These are phyloP conservation scores for Cryptoprocta ferox DNA, from an alignment of 2,797 vertebrate species.

Conservation along the genomic window DNA sequence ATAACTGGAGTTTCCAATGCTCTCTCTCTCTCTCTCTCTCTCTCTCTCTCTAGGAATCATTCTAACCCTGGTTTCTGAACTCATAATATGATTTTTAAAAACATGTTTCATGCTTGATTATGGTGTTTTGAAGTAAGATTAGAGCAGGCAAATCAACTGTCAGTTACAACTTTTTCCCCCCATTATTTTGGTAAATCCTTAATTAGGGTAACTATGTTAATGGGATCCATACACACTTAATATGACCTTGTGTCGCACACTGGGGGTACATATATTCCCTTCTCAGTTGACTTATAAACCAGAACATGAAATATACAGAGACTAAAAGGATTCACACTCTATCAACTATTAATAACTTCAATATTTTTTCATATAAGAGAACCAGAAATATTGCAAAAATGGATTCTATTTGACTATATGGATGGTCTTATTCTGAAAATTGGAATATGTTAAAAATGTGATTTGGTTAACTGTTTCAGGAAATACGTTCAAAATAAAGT, in stretches of 20 bases:
- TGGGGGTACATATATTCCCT: conserved; percentile 17
- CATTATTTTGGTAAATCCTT: conserved; percentile 44
- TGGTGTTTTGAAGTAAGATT: conserved; percentile 19
- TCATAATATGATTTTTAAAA: conserved; percentile 1
- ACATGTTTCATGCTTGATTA: neutral
- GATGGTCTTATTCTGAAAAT: neutral
- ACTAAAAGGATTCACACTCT: conserved; percentile 45
- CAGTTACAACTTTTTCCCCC: neutral
- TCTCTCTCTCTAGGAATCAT: neutral
- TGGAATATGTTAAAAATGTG: conserved; percentile 17
- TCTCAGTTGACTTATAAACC: conserved; percentile 14
- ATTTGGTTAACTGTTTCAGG: conserved; percentile 1
- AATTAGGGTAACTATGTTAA: conserved; percentile 34
- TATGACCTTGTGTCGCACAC: neutral
- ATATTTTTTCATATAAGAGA: conserved; percentile 52
- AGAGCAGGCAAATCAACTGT: neutral
- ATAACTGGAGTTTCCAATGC: neutral
- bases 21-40: neutral
- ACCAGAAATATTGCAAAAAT: conserved; percentile 42
- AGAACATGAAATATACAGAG: conserved; percentile 42
- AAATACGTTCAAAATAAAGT: conserved; percentile 25
- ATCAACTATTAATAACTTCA: conserved; percentile 58
- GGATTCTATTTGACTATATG: conserved; percentile 37
- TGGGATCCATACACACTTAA: neutral
- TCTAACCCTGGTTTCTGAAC: neutral